Percentiles rank a stretch among this genome's conserved stretches.
These are phyloP conservation scores for Cheilosia variabilis DNA, from an alignment of 2,888 invertebrate genomes.

Conservation along the genomic window DNA sequence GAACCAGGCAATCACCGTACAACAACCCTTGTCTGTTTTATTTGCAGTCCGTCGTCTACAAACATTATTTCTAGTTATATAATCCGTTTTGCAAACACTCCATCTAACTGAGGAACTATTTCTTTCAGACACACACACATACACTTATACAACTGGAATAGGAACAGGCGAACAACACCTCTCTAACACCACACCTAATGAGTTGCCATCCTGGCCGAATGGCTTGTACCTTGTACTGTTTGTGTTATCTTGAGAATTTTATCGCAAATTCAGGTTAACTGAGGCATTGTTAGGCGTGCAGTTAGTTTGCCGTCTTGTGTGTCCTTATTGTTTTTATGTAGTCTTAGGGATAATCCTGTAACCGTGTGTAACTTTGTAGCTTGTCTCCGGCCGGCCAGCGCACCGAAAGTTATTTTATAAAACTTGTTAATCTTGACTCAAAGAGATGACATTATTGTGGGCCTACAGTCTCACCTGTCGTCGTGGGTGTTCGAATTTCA, in stretches of 20 bases:
- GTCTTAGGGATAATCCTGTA: slow-evolving; percentile 43
- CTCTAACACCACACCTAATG: slow-evolving; percentile 52
- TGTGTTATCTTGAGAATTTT: slow-evolving; percentile 51
- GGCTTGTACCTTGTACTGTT: slow-evolving; percentile 9
- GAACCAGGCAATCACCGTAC: neutral
- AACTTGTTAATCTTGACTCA: slow-evolving; percentile 59
- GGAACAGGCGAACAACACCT: slow-evolving; percentile 2
- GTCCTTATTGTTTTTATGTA: slow-evolving; percentile 41
- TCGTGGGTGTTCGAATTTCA: slow-evolving; percentile 10
- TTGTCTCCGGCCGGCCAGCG: neutral
- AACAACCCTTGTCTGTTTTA: slow-evolving; percentile 4
- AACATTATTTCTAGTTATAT: slow-evolving; percentile 40
- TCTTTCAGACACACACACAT: neutral
- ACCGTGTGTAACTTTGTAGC: slow-evolving; percentile 23
- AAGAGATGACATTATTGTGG: slow-evolving; percentile 23
- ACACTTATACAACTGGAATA: neutral
- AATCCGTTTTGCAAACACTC: slow-evolving; percentile 58
- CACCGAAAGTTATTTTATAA: slow-evolving; percentile 38
- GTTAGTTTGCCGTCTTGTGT: slow-evolving; percentile 18
- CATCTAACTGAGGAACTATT: slow-evolving; percentile 22
- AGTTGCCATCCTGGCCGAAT: slow-evolving; percentile 53
- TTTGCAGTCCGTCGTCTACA: slow-evolving; percentile 18
- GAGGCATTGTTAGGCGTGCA: slow-evolving; percentile 45
- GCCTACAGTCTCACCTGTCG: slow-evolving; percentile 5
- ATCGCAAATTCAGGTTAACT: slow-evolving; percentile 61